Base-by-base conservation (phyloP, 2,888 invertebrate species). In the Pediacus dermestoides region DNA sequence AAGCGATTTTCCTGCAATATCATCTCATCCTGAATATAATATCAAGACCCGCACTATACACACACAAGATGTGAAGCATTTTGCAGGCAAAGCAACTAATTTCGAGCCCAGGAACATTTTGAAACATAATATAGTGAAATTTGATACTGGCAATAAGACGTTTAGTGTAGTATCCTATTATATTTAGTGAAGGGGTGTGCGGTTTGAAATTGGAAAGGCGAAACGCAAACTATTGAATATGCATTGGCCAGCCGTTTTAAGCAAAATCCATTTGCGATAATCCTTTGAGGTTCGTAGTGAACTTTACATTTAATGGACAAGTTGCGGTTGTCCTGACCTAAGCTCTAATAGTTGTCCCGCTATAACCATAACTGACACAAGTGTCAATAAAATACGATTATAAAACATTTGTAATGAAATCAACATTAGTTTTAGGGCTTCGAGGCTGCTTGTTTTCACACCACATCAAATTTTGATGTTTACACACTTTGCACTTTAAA, bases 231-330 rank as follows among this genome's bases (percentile, higher is more conserved):
- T 57, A 55, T 55, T 57, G 57, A 57, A 57, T 57, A 57, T 57
- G 55, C 55, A 57, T 53, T 44, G 52, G 49, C 39, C 34, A 42
- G 41, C 34, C 46, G 50, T 44, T 49, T 48, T 38, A 30, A 42
- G 44, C 43, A 45, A 58, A 59, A 59, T 61, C 58, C 60, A 60
- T 61, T 61, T 60, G 53, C 53, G 46, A 55, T 60, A 61, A 61
- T 61, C 61, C 58, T 55, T 52, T 50, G 58, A 55, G 59, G 57
- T 53, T 55, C 49, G 39, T 36, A 44, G 39, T 37, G 39, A 54
- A 53, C 52, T 55, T 53, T 52, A 50, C 48, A 45, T 55, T 56
- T 58, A 58, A 57, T 57, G 58, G 56, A 55, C 51, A 58, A 55
- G 55, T 55, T 54, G 54, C 30, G 54, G 53, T 39, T 37, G 30